phyloP scores from a whole-genome alignment of 2,113 vertebrate genomes.

The Ctenomys sociabilis region DNA sequence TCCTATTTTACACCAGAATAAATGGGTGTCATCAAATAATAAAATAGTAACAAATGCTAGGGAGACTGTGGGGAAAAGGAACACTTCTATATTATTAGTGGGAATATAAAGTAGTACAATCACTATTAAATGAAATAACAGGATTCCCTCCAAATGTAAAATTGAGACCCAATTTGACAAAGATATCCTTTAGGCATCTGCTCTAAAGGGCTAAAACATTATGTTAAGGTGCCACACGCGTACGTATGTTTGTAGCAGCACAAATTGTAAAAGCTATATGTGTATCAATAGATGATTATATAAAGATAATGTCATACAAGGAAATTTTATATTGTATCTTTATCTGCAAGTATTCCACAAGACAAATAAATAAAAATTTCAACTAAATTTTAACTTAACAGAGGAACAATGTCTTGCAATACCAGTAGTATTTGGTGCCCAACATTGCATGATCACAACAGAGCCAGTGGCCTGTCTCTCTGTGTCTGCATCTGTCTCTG shows the following conservation, averaged over 20 bases:
- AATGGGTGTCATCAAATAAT: not conserved
- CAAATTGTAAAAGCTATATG: not conserved
- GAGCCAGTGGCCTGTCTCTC: not conserved
- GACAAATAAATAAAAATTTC: not conserved
- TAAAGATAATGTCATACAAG: not conserved
- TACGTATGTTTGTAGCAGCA: not conserved
- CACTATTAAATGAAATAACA: not conserved
- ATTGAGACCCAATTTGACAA: not conserved
- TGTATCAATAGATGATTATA: not conserved
- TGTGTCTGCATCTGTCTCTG: too few relatives aligned
- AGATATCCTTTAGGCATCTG: not conserved
- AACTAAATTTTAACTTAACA: not conserved
- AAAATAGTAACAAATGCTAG: not conserved
- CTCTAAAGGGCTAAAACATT: not conserved
- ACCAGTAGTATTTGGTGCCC: not conserved
- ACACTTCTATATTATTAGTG: not conserved
- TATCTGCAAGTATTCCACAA: not conserved
- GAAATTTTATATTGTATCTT: not conserved
- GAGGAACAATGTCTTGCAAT: not conserved
- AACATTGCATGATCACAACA: not conserved
- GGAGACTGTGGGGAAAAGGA: not conserved
- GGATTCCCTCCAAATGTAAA: not conserved
- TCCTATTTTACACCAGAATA: not conserved
- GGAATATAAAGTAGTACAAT: not conserved
- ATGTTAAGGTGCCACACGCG: not conserved